Conservation (phyloP, 2,888 invertebrate genomes). For the Synergus japonicus region DNA sequence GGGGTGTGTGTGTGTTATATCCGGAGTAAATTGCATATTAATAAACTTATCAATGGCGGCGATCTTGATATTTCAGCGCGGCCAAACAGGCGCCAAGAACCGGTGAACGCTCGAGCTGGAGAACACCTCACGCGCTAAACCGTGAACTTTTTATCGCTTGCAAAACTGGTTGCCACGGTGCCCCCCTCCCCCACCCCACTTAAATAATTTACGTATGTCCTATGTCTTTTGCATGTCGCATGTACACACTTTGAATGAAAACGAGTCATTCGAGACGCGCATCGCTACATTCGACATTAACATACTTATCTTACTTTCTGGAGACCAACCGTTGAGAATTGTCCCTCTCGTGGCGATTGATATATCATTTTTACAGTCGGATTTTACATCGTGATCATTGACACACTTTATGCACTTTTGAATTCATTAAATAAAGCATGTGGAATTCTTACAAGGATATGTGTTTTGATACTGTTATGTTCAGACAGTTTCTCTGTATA, state of each 20-base stretch:
- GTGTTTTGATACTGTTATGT: slow-evolving; percentile 25
- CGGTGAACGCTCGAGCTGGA: slow-evolving; percentile 39
- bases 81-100: slow-evolving; percentile 57
- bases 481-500: background rate
- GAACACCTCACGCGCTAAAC: slow-evolving; percentile 51
- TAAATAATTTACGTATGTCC: background rate
- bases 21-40: slow-evolving; percentile 62
- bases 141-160: slow-evolving; percentile 56
- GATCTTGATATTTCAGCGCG: slow-evolving; percentile 64
- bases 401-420: slow-evolving; percentile 3
- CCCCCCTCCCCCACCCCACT: slow-evolving; percentile 40
- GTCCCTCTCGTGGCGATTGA: slow-evolving; percentile 20
- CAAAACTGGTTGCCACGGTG: slow-evolving; percentile 56
- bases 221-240: background rate
- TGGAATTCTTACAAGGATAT: slow-evolving; percentile 13
- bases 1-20: slow-evolving; percentile 49
- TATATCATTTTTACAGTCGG: background rate
- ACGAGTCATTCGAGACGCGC: slow-evolving; percentile 50
- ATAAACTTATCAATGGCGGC: slow-evolving; percentile 61
- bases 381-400: too few relatives aligned
- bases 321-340: slow-evolving; percentile 38
- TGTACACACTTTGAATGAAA: slow-evolving; percentile 43
- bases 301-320: slow-evolving; percentile 52
- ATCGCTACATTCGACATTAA: slow-evolving; percentile 54
- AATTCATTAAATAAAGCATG: background rate